Evolutionary conservation across 1,140 invertebrate genomes (phyloP).

Genomic region (Drusus annulatus): DNA sequence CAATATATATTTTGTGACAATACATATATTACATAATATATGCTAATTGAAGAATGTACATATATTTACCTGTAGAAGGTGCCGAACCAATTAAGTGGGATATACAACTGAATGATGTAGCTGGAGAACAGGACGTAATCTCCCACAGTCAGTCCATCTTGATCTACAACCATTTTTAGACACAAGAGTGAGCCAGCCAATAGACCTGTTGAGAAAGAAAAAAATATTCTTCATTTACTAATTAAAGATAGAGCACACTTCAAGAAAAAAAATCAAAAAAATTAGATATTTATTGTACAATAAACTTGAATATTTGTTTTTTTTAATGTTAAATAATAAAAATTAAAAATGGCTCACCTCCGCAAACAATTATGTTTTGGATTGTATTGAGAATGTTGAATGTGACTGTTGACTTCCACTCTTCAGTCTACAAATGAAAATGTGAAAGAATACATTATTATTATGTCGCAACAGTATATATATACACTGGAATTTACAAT

Average conservation of each 20-base stretch:
- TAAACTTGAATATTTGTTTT: too few relatives aligned
- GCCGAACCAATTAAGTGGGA: constrained; percentile 97
- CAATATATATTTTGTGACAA: too few relatives aligned
- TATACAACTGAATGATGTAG: constrained; percentile 97
- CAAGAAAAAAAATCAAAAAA: too few relatives aligned
- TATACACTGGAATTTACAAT: too few relatives aligned
- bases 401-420: constrained; percentile 89
- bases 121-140: constrained; percentile 96
- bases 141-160: constrained; percentile 85
- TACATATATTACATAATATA: too few relatives aligned
- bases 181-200: constrained; percentile 90
- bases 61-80: constrained; percentile 91
- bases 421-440: constrained; percentile 78
- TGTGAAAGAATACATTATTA: background rate
- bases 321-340: too few relatives aligned
- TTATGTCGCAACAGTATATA: too few relatives aligned
- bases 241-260: too few relatives aligned
- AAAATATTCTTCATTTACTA: background rate
- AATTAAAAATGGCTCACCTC: constrained; percentile 61
- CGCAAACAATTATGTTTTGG: constrained; percentile 92
- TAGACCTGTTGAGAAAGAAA: constrained; percentile 70
- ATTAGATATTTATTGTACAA: too few relatives aligned
- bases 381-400: constrained; percentile 91
- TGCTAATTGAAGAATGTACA: too few relatives aligned
- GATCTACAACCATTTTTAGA: constrained; percentile 83